These are phyloP conservation scores for Enoplosus armatus DNA, from an alignment of 2,797 vertebrate species.

Conservation along the genomic window DNA sequence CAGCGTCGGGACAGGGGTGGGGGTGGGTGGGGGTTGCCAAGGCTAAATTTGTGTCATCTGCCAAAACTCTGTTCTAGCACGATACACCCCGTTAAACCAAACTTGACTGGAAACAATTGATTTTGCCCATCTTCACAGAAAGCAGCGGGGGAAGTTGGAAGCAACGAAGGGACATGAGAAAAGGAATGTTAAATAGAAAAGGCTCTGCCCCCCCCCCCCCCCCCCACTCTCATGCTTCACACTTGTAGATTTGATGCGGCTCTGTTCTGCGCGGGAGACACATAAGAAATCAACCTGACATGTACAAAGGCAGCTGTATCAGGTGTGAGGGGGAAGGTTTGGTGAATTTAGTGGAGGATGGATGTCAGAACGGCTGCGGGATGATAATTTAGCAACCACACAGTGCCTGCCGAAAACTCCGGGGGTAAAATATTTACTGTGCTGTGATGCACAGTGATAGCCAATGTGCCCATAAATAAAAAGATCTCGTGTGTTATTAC, in stretches of 20 bases:
- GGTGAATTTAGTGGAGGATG: conserved; percentile 24
- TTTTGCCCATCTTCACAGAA: conserved; percentile 58
- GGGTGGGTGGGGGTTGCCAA: no score
- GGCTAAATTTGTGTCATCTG: conserved; percentile 71
- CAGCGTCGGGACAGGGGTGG: conserved; percentile 49
- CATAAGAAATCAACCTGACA: conserved; percentile 47
- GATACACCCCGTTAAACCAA: conserved; percentile 65
- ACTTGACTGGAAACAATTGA: conserved; percentile 71
- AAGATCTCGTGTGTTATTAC: not conserved
- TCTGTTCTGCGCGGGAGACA: conserved; percentile 30
- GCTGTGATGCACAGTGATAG: not conserved
- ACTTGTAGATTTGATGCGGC: conserved; percentile 24
- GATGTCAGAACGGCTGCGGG: conserved; percentile 55
- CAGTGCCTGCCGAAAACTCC: conserved; percentile 4
- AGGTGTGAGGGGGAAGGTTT: conserved; percentile 24
- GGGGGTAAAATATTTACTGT: conserved; percentile 17
- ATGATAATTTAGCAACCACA: conserved; percentile 31
- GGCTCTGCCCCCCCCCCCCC: conserved; percentile 9
- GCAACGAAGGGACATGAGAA: conserved; percentile 41
- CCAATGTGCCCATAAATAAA: not conserved
- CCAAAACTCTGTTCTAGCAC: conserved; percentile 66
- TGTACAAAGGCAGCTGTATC: conserved; percentile 36
- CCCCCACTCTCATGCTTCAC: conserved; percentile 22
- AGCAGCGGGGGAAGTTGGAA: conserved; percentile 41
- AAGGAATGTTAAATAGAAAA: conserved; percentile 57